Base-by-base conservation (phyloP, 2,888 invertebrate species). In the Danaus chrysippus region DNA sequence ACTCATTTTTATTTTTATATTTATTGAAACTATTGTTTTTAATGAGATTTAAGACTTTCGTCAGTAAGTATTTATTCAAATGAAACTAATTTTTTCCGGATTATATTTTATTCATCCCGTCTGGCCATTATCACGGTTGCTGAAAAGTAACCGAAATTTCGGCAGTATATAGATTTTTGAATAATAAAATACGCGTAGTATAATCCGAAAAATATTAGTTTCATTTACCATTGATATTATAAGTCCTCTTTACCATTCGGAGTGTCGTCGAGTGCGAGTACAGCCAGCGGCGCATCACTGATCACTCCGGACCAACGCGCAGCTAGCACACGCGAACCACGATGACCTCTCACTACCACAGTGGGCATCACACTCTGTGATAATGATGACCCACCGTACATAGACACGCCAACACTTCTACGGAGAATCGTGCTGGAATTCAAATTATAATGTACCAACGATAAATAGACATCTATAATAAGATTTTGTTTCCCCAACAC, bases 291-390 rank as follows among this genome's bases (percentile, higher is more conserved):
- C 8, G 89, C 73, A 57, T 90, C 91, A 53, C 91, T 90, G 1
- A 91, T 71, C 0, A 91, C 86, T 13, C 90, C 91, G 0, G 91
- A 91, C 90, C 91, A 91, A n/a, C 91, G 75, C 0, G 91, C 91
- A 58, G 91, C 88, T 19, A 91, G 65, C 5, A 91, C 86, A 13
- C 91, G 72, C 6, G 91, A 91, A 0, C 88, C 87, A 15, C 91
- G 71, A 46, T 88, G 89, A 0, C 89, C 90, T 57, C 90, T 76
- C 5, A 91, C 84, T 6, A 90, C 87, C 0, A 90, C 91, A 0
- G 91, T 89, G 0, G 91, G 90, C 42, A 89, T 80, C 41, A 83
- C 75, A 41, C 76, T 82, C 0, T 81, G 77, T 0, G 81, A 73
- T 3, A 84, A 66, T 0, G 84, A 72, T 0, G 83, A 79, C 0